phyloP scores from a whole-genome alignment of 2,888 invertebrate species.

The Odontomyia ornata region DNA sequence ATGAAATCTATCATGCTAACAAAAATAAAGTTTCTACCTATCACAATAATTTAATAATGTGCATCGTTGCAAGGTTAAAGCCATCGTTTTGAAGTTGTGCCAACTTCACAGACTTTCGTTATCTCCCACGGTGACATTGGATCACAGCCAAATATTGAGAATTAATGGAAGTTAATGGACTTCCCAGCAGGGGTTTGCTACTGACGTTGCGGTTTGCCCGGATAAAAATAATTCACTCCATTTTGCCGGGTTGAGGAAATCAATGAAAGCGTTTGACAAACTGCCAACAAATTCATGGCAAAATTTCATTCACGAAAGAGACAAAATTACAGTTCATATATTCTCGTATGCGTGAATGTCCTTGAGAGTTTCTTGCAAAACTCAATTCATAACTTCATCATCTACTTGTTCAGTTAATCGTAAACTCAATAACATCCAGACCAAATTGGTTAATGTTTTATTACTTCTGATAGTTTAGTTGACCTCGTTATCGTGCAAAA shows the following conservation, averaged over 20 bases:
- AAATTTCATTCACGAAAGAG: not conserved
- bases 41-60: too few relatives aligned
- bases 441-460: constrained; percentile 49
- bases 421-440: constrained; percentile 38
- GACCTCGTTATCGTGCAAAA: not conserved
- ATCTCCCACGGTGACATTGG: constrained; percentile 35
- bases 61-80: constrained; percentile 41
- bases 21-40: too few relatives aligned
- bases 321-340: not conserved
- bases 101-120: constrained; percentile 9
- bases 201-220: not conserved
- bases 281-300: not conserved
- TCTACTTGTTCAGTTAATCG: not conserved
- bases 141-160: constrained; percentile 5
- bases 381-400: not conserved
- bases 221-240: constrained; percentile 15
- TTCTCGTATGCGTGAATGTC: too few relatives aligned
- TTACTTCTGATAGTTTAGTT: constrained; percentile 39
- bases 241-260: not conserved
- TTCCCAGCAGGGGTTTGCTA: constrained; percentile 7
- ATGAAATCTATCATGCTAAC: too few relatives aligned
- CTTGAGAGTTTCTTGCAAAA: not conserved
- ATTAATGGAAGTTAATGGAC: constrained; percentile 40
- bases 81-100: constrained; percentile 2
- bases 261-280: constrained; percentile 16